Conservation (phyloP, 2,888 invertebrate genomes). For the Synergus itoensis region DNA sequence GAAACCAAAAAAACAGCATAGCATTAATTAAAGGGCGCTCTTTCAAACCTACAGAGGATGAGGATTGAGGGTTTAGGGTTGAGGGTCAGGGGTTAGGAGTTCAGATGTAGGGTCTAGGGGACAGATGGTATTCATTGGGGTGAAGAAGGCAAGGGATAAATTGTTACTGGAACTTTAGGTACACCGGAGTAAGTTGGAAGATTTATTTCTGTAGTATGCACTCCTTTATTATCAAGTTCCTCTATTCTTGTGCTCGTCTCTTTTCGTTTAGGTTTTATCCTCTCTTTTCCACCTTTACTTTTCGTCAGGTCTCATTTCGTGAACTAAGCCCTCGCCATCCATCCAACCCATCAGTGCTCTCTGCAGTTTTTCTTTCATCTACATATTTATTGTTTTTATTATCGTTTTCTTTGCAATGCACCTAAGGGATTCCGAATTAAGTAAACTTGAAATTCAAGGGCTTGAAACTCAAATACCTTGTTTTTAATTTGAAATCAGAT, state of each 20-base stretch:
- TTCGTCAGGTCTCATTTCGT: conserved; percentile 53
- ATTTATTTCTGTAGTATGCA: conserved; percentile 36
- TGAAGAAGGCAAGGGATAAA: background rate
- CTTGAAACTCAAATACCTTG: background rate
- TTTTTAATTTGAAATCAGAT: background rate
- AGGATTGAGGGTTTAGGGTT: background rate
- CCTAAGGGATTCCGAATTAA: conserved; percentile 65
- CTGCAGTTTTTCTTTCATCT: conserved; percentile 60
- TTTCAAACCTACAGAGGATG: conserved; percentile 22
- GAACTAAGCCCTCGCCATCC: conserved; percentile 71
- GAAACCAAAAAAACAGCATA: conserved; percentile 73
- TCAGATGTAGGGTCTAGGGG: background rate
- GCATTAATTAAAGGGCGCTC: conserved; percentile 66
- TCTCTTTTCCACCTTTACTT: conserved; percentile 43
- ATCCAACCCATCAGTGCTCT: conserved; percentile 69
- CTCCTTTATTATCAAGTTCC: conserved; percentile 17
- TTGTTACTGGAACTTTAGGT: conserved; percentile 17
- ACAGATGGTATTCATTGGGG: background rate
- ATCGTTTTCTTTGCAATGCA: conserved; percentile 64
- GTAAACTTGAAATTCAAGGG: background rate
- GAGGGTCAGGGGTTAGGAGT: conserved; percentile 41
- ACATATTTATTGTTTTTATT: too few relatives aligned
- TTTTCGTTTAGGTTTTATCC: conserved; percentile 5
- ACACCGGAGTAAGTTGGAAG: conserved; percentile 30
- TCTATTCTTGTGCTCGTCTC: conserved; percentile 18